A percentile compares a stretch with the other conserved stretches of the same genome.
Evolutionary conservation across 2,888 invertebrate species (phyloP).

Genomic region (Myopa tessellatipennis): DNA sequence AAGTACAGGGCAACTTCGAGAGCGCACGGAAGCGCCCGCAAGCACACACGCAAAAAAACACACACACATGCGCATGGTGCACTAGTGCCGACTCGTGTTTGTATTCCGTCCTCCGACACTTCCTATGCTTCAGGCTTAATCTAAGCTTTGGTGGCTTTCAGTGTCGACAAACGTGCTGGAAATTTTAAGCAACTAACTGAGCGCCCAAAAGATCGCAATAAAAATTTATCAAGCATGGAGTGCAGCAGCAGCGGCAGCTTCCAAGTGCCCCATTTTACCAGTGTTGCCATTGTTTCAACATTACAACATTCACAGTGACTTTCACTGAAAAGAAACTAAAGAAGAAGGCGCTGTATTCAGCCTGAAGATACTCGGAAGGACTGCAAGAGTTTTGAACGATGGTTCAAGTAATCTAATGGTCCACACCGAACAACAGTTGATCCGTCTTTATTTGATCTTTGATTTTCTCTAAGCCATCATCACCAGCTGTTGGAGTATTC

Average conservation of each 20-base stretch:
- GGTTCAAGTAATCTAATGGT: too few relatives aligned
- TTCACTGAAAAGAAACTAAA: too few relatives aligned
- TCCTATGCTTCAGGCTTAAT: neutral
- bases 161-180: slow-evolving; percentile 20
- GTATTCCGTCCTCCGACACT: neutral
- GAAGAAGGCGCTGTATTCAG: too few relatives aligned
- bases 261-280: neutral
- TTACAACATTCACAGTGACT: too few relatives aligned
- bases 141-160: slow-evolving; percentile 8
- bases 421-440: too few relatives aligned
- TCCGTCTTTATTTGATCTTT: too few relatives aligned
- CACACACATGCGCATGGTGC: neutral
- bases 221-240: slow-evolving; percentile 17
- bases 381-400: too few relatives aligned
- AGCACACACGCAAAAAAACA: neutral
- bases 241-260: neutral
- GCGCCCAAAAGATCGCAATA: slow-evolving; percentile 22
- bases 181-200: slow-evolving; percentile 15
- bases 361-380: too few relatives aligned
- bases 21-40: neutral
- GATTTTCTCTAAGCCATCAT: too few relatives aligned
- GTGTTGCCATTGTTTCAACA: neutral
- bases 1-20: neutral
- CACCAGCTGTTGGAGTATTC: too few relatives aligned
- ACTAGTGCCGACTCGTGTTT: neutral